Evolutionary conservation across 2,888 invertebrate genomes (phyloP).

Genomic region (Tetropium fuscum): DNA sequence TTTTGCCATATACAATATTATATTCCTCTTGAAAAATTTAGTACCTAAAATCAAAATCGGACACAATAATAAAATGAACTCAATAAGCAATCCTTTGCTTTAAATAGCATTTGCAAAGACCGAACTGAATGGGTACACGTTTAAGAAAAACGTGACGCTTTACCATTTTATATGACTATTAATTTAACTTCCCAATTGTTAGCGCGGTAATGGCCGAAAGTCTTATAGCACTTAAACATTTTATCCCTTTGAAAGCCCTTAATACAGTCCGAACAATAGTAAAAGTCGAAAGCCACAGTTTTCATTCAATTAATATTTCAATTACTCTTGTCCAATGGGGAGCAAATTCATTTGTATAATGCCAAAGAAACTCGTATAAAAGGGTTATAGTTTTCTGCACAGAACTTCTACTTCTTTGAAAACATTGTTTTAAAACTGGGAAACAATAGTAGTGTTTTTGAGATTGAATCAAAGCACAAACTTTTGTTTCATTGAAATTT

Average conservation of each 20-base stretch:
- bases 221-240: conserved; percentile 49
- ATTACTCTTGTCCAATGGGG: conserved; percentile 61
- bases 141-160: too few species aligned
- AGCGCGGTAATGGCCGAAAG: conserved; percentile 36
- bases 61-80: too few species aligned
- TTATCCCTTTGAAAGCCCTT: conserved; percentile 52
- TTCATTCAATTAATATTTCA: conserved; percentile 65
- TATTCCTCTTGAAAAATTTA: too few species aligned
- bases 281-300: conserved; percentile 62
- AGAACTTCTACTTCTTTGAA: conserved; percentile 55
- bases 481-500: conserved; percentile 43
- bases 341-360: conserved; percentile 59
- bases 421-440: conserved; percentile 58
- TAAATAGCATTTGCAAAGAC: too few species aligned
- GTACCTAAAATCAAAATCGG: too few species aligned
- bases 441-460: conserved; percentile 55
- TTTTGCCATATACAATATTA: too few species aligned
- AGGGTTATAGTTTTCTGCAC: conserved; percentile 57
- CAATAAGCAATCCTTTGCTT: too few species aligned
- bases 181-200: conserved; percentile 39
- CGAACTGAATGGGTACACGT: too few species aligned
- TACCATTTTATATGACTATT: conserved; percentile 34
- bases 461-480: conserved; percentile 45
- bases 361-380: conserved; percentile 55
- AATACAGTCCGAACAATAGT: conserved; percentile 56